Conservation (phyloP, 2,888 invertebrate species). For the Pristionchus japonicus region DNA sequence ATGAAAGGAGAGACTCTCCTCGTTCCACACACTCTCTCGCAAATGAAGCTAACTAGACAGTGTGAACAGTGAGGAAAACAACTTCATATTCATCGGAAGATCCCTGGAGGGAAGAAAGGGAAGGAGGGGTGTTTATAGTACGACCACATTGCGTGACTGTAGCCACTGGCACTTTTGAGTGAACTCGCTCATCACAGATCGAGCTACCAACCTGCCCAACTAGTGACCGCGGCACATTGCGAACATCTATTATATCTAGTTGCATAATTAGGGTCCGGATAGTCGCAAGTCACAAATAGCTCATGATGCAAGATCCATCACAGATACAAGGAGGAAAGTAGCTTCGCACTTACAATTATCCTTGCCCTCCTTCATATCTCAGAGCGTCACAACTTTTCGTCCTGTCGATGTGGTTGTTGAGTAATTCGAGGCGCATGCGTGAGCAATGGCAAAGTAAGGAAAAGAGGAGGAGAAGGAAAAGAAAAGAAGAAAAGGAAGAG, state of each 20-base stretch:
- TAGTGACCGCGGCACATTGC: neutral
- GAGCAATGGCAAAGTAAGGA: neutral
- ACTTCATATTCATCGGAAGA: neutral
- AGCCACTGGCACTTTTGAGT: neutral
- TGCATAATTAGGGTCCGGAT: neutral
- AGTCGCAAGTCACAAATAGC: neutral
- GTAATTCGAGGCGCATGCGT: constrained; percentile 3
- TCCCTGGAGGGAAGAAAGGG: neutral
- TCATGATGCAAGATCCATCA: neutral
- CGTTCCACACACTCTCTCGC: neutral
- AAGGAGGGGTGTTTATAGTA: neutral
- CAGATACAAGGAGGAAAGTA: neutral
- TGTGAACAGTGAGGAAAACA: neutral
- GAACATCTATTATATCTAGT: neutral
- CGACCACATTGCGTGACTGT: neutral
- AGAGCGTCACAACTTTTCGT: neutral
- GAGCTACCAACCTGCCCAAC: too few relatives aligned
- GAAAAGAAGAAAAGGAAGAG: constrained; percentile 1
- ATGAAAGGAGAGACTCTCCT: neutral
- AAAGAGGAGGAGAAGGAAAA: neutral
- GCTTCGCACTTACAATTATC: neutral
- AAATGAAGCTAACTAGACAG: neutral
- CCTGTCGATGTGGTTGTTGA: neutral
- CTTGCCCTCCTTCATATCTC: neutral
- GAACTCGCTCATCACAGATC: neutral